These are phyloP conservation scores for Ramphastos sulfuratus DNA, from an alignment of 2,113 vertebrate species.

Conservation along the genomic window DNA sequence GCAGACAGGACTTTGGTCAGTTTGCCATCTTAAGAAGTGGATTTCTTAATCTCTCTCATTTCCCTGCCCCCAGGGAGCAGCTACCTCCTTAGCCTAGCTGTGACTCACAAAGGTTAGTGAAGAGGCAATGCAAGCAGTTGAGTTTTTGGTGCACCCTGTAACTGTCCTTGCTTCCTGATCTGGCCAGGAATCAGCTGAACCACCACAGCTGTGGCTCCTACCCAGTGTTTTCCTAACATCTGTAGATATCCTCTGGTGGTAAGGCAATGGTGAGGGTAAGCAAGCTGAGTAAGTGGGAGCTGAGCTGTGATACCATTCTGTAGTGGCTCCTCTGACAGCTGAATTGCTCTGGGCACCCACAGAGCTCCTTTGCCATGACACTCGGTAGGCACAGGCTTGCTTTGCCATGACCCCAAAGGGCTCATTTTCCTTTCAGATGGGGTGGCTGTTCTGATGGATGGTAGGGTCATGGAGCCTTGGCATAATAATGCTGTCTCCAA, in stretches of 20 bases:
- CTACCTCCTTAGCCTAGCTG: background rate
- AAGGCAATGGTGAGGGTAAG: background rate
- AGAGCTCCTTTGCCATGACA: background rate
- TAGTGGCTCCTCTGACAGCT: background rate
- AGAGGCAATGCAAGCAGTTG: background rate
- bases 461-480: background rate
- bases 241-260: background rate
- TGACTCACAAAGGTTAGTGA: background rate
- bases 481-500: background rate
- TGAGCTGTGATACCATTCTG: background rate
- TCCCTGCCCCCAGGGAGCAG: background rate
- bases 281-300: background rate
- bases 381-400: background rate
- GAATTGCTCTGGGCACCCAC: background rate
- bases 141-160: background rate
- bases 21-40: background rate
- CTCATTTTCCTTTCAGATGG: background rate
- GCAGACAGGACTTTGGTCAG: background rate
- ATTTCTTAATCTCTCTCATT: background rate
- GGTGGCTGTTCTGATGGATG: background rate
- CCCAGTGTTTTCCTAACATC: accelerated
- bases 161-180: background rate
- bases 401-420: background rate
- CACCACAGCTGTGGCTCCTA: background rate
- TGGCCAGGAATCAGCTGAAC: background rate